Conservation (phyloP, 2,113 vertebrate species). For the Austrofundulus limnaeus region DNA sequence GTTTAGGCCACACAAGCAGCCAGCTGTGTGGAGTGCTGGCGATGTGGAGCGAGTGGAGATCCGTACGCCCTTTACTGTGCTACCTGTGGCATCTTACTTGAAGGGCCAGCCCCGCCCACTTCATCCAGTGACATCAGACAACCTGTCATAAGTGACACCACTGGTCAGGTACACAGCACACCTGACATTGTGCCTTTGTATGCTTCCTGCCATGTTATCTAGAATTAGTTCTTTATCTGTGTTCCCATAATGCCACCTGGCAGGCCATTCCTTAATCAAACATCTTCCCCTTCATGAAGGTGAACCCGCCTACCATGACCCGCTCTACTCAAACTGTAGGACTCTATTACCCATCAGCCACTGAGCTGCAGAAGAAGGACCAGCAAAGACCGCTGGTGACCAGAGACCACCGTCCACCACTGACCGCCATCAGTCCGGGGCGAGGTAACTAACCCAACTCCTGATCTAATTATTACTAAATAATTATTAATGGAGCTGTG, state of each 20-base stretch:
- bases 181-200: not conserved
- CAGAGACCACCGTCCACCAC: conserved; percentile 78
- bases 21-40: conserved; percentile 76
- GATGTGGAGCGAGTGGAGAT: conserved; percentile 82
- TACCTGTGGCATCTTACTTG: conserved; percentile 81
- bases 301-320: conserved; percentile 64
- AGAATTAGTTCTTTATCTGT: not conserved
- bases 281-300: conserved; percentile 22
- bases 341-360: conserved; percentile 89
- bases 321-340: conserved; percentile 86
- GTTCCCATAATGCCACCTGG: conserved; percentile 66
- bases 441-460: conserved; percentile 76
- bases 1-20: conserved; percentile 69
- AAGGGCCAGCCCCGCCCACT: conserved; percentile 57
- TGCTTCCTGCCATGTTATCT: too few species aligned
- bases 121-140: conserved; percentile 12
- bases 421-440: conserved; percentile 89
- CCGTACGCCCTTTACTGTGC: conserved; percentile 82
- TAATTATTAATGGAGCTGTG: not conserved
- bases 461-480: not conserved
- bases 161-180: conserved; percentile 3
- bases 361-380: conserved; percentile 77
- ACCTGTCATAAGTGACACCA: not conserved
- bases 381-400: conserved; percentile 78
- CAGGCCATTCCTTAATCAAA: conserved; percentile 56